phyloP scores from a whole-genome alignment of 2,888 invertebrate species.

The Tachina lurida region DNA sequence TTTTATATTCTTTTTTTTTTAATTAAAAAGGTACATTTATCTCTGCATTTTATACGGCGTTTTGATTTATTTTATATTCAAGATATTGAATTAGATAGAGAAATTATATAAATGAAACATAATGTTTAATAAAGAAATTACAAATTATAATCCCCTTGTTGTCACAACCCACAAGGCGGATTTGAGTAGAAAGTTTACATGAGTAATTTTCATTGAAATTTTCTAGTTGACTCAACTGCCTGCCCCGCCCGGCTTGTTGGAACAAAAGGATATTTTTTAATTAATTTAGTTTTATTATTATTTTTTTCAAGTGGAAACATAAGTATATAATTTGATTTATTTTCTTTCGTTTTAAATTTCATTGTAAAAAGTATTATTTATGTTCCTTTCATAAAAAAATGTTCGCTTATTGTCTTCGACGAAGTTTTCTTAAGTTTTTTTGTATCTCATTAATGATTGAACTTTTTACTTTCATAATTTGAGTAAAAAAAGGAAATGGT shows the following conservation, averaged over 20 bases:
- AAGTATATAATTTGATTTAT: neutral
- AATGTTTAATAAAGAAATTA: neutral
- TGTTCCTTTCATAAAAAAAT: conserved; percentile 45
- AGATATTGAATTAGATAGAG: neutral
- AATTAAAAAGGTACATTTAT: conserved; percentile 67
- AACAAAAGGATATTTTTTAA: neutral
- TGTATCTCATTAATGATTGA: conserved; percentile 35
- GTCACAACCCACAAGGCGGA: too few species aligned
- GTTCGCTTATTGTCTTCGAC: conserved; percentile 65
- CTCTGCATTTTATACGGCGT: conserved; percentile 65
- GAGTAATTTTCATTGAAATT: too few species aligned
- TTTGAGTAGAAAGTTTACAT: too few species aligned
- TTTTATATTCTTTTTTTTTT: conserved; percentile 5
- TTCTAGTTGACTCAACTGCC: too few species aligned
- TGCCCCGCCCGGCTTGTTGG: too few species aligned
- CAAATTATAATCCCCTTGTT: too few species aligned
- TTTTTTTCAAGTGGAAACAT: conserved; percentile 13
- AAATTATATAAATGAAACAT: conserved; percentile 9
- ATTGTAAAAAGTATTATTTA: conserved; percentile 39
- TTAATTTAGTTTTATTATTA: neutral
- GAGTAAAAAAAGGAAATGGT: neutral
- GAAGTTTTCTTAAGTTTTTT: conserved; percentile 50
- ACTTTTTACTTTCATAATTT: conserved; percentile 14
- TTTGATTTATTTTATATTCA: conserved; percentile 53
- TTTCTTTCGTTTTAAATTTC: conserved; percentile 29